phyloP scores from a whole-genome alignment of 2,888 invertebrate genomes.

The Colostygia pectinataria region DNA sequence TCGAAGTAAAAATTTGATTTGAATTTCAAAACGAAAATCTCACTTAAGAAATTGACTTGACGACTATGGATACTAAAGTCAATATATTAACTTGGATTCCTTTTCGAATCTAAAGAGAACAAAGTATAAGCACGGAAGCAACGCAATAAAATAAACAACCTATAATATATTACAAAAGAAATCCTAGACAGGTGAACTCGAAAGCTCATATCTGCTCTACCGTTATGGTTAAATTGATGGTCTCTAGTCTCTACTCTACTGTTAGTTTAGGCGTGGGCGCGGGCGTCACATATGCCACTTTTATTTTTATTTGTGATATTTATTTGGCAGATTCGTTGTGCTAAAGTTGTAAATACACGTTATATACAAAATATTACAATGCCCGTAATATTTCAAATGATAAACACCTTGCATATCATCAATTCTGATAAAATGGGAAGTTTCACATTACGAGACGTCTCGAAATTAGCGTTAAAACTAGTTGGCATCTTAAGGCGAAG shows the following conservation, averaged over 20 bases:
- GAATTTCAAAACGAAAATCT: too few species aligned
- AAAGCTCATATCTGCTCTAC: constrained; percentile 37
- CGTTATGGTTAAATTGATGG: constrained; percentile 43
- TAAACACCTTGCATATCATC: too few species aligned
- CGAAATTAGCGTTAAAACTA: too few species aligned
- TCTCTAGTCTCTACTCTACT: constrained; percentile 39
- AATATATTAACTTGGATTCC: background rate
- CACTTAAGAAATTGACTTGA: too few species aligned
- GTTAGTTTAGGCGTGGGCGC: constrained; percentile 40
- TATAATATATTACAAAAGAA: background rate
- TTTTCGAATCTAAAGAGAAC: too few species aligned
- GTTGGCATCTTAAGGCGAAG: too few species aligned
- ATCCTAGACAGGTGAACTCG: constrained; percentile 26
- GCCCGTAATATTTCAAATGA: background rate
- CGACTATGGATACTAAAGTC: too few species aligned
- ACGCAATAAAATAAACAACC: background rate
- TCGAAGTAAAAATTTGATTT: too few species aligned
- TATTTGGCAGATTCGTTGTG: constrained; percentile 4
- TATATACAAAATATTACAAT: background rate
- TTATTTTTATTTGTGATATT: constrained; percentile 18
- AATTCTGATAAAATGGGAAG: too few species aligned
- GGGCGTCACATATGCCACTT: constrained; percentile 29
- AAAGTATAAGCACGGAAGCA: too few species aligned
- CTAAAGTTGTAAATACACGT: background rate
- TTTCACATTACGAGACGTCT: too few species aligned